Conservation (phyloP, 2,888 invertebrate genomes). For the Macrophya annulata region DNA sequence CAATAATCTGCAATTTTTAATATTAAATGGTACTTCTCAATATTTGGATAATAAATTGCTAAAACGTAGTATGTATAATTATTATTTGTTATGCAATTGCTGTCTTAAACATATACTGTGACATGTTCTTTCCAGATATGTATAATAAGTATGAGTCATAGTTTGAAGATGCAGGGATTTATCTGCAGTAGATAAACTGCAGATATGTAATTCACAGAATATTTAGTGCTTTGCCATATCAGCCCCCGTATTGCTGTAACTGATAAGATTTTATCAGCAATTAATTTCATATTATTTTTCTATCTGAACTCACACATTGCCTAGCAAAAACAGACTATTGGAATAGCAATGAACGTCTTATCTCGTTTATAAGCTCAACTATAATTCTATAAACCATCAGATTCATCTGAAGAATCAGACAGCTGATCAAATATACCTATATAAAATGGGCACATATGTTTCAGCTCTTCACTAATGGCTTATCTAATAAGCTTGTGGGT, state of each 20-base stretch:
- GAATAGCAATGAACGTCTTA: background rate
- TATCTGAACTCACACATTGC: background rate
- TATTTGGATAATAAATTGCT: background rate
- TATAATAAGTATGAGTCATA: background rate
- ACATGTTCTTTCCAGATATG: background rate
- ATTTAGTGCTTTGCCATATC: background rate
- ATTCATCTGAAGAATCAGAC: background rate
- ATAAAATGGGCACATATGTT: background rate
- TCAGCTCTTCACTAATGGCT: conserved; percentile 96
- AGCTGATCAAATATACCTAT: background rate
- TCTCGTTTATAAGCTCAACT: background rate
- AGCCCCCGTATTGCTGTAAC: background rate
- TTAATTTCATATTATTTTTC: background rate
- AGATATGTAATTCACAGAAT: background rate
- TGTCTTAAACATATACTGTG: background rate
- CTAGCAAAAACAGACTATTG: background rate
- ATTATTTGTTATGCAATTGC: background rate
- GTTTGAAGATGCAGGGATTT: background rate
- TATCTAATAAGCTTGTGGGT: conserved; percentile 95
- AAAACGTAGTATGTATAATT: background rate
- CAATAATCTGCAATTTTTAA: background rate
- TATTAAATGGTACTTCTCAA: background rate
- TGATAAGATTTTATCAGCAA: background rate
- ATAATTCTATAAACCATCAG: background rate
- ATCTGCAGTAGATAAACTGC: background rate